Evolutionary conservation across 2,113 vertebrate genomes (phyloP), one percentile per base, ranked within the genome.

Genomic region (Perognathus longimembris): DNA sequence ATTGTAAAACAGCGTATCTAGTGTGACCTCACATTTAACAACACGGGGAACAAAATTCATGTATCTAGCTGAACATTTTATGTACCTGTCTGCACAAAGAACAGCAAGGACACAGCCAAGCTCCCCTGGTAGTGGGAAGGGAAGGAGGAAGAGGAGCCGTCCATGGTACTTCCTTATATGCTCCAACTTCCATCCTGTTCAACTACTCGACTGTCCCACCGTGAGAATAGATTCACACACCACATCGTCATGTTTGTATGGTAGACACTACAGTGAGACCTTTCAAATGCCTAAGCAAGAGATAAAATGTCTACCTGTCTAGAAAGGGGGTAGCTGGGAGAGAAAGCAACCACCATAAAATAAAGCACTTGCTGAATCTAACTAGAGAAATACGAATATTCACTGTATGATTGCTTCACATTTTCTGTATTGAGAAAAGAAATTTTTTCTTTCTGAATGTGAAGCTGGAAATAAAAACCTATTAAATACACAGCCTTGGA

Each of bases 231-330:
- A 7, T 30, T 66, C 64, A 66, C 24, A 67, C 38, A 83, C n/a
- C 63, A 24, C 45, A 11, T 45, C 11, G 6, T 6, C 11, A 45
- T 45, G 45, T 45, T 11, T 7, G 45, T 45, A n/a, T n/a, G n/a
- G n/a, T 45, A 45, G 11, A 45, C 45, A 45, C 45, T 45, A 45
- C 45, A 45, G 45, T 11, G 11, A 45, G 45, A 45, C 45, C 61
- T 85, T 79, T 71, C 70, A 87, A 86, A 90, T 92, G 45, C 66
- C 76, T 83, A 85, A 92, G 69, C 77, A 64, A 85, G 91, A 78
- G 59, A 70, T 26, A n/a, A 42, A 4, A 21, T 21, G 40, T 26
- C 7, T 59, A 40, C 64, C 36, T 73, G n/a, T 73, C 34, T 32
- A 57, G 38, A 90, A 63, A 66, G 61, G 75, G 42, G 59, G 71